A percentile compares a stretch with the other conserved stretches of the same genome.
Evolutionary conservation across 1,140 invertebrate genomes (phyloP).

Genomic region (Mycetomoellerius zeteki): DNA sequence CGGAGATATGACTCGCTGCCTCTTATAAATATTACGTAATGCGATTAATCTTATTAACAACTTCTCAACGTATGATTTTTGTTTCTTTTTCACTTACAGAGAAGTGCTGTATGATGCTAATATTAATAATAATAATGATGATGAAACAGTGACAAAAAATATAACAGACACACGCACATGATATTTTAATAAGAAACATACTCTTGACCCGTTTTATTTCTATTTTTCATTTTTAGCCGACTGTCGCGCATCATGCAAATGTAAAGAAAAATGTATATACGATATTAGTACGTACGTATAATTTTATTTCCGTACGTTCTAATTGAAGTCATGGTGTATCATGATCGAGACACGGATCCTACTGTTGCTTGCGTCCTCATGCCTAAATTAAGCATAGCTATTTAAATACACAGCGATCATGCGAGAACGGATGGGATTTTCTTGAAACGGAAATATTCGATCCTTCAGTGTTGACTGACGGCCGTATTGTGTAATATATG

Average conservation of each 20-base stretch:
- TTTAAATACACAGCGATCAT: constrained; percentile 13
- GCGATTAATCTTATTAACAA: constrained; percentile 83
- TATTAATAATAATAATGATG: constrained; percentile 75
- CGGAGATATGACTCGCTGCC: constrained; percentile 70
- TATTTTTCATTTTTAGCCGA: constrained; percentile 33
- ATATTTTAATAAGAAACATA: constrained; percentile 32
- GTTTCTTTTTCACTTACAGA: constrained; percentile 74
- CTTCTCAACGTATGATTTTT: constrained; percentile 72
- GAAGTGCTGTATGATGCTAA: constrained; percentile 83
- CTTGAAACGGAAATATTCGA: background rate
- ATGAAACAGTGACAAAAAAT: constrained; percentile 46
- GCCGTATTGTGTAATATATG: constrained; percentile 26
- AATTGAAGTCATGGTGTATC: background rate
- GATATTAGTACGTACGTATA: constrained; percentile 16
- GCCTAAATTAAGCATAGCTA: constrained; percentile 43
- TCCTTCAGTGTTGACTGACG: constrained; percentile 27
- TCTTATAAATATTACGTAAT: constrained; percentile 79
- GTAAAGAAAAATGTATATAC: constrained; percentile 42
- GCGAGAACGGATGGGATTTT: constrained; percentile 21
- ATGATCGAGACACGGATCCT: background rate
- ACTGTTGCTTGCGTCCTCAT: constrained; percentile 25
- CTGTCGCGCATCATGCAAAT: constrained; percentile 13
- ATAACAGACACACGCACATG: constrained; percentile 48
- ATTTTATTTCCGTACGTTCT: background rate
- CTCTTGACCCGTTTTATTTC: constrained; percentile 25